phyloP scores from a whole-genome alignment of 2,113 vertebrate species.

The Perccottus glenii region DNA sequence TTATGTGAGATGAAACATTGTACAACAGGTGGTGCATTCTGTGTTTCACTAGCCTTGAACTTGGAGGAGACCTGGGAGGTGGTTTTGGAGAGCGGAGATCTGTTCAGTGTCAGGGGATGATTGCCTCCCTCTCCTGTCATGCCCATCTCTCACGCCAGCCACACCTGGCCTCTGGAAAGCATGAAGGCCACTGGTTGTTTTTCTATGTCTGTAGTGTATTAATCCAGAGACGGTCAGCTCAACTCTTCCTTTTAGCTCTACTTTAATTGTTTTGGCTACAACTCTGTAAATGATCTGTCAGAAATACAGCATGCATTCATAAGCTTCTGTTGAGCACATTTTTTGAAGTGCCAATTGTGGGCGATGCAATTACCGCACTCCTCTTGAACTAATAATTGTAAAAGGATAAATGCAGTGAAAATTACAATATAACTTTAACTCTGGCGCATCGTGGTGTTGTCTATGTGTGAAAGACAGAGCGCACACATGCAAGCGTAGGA shows the following conservation, averaged over 20 bases:
- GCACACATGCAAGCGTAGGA: not conserved
- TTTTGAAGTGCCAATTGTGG: not conserved
- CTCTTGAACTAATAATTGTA: not conserved
- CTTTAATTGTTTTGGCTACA: not conserved
- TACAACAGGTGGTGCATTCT: constrained; percentile 24
- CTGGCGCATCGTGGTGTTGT: not conserved
- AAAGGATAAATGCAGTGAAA: not conserved
- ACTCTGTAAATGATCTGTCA: not conserved
- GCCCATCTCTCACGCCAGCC: constrained; percentile 52
- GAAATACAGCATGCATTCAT: not conserved
- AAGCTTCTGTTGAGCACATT: not conserved
- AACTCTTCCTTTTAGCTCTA: not conserved
- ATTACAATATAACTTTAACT: constrained; percentile 1
- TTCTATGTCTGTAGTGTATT: constrained; percentile 17
- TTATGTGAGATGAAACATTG: constrained; percentile 20
- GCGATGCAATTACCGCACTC: not conserved
- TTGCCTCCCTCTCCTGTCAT: constrained; percentile 61
- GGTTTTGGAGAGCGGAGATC: constrained; percentile 28
- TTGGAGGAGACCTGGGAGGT: constrained; percentile 30
- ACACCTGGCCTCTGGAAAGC: constrained; percentile 46
- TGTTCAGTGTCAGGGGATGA: constrained; percentile 22
- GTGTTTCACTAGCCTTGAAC: constrained; percentile 57
- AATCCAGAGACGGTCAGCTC: constrained; percentile 12
- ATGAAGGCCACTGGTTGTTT: constrained; percentile 21
- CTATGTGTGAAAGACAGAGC: not conserved